Percentiles rank a stretch among this genome's conserved stretches.
Evolutionary conservation across 2,888 invertebrate species (phyloP).

Genomic region (Hypsopygia costalis): DNA sequence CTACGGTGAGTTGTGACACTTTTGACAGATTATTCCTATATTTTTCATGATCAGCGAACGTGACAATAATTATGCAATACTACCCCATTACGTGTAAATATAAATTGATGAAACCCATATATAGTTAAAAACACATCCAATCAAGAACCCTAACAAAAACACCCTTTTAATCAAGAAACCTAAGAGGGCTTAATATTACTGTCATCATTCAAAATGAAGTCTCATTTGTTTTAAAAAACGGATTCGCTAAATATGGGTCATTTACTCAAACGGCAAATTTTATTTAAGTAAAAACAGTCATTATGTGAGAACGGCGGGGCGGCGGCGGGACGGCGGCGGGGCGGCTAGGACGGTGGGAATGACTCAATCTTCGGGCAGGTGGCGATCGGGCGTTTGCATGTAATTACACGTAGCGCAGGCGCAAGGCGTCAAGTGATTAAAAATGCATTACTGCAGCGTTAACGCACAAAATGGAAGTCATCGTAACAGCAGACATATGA

Average conservation of each 20-base stretch:
- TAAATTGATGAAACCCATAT: too few relatives aligned
- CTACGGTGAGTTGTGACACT: too few relatives aligned
- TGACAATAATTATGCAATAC: too few relatives aligned
- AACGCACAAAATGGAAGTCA: too few relatives aligned
- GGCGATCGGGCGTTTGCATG: slow-evolving; percentile 21
- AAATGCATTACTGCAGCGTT: slow-evolving; percentile 37
- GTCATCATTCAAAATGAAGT: slow-evolving; percentile 11
- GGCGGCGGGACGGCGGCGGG: slow-evolving; percentile 3
- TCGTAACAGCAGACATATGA: too few relatives aligned
- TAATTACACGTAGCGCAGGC: slow-evolving; percentile 28
- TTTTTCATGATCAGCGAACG: too few relatives aligned
- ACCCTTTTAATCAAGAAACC: too few relatives aligned
- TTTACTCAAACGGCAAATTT: slow-evolving; percentile 22
- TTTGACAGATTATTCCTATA: too few relatives aligned
- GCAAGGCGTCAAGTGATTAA: slow-evolving; percentile 48
- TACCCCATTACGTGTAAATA: too few relatives aligned
- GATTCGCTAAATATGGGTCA: slow-evolving; percentile 20
- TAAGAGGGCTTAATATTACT: neutral
- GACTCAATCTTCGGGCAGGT: slow-evolving; percentile 36
- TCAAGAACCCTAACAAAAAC: too few relatives aligned
- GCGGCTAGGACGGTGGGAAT: slow-evolving; percentile 28
- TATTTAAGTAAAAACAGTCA: slow-evolving; percentile 32
- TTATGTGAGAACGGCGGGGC: slow-evolving; percentile 21
- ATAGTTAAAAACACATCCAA: too few relatives aligned
- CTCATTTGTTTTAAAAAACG: slow-evolving; percentile 14